These are phyloP conservation scores for Anastatus disparis DNA, from an alignment of 1,140 invertebrate genomes.

Conservation along the genomic window DNA sequence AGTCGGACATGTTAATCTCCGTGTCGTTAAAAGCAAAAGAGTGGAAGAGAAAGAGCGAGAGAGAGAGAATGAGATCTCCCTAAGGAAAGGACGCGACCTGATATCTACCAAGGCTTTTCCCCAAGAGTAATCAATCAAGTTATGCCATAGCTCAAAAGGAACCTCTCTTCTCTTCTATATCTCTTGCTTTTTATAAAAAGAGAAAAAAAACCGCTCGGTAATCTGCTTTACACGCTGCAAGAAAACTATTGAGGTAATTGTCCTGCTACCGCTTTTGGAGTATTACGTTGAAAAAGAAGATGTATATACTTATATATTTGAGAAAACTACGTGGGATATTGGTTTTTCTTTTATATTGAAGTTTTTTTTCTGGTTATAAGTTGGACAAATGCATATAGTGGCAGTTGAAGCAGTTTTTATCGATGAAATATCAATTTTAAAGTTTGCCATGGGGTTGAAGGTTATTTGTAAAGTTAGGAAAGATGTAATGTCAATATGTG, in stretches of 20 bases:
- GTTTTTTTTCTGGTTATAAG: too few relatives aligned
- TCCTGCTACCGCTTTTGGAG: not conserved
- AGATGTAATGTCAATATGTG: too few relatives aligned
- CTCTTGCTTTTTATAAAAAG: conserved; percentile 18
- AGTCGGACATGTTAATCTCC: conserved; percentile 51
- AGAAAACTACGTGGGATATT: too few relatives aligned
- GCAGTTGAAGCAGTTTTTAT: too few relatives aligned
- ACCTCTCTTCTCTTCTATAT: not conserved
- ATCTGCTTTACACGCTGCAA: conserved; percentile 35
- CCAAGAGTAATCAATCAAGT: conserved; percentile 49
- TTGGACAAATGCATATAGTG: too few relatives aligned
- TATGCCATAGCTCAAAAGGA: conserved; percentile 39
- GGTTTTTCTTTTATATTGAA: too few relatives aligned
- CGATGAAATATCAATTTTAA: too few relatives aligned
- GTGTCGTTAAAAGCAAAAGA: conserved; percentile 42
- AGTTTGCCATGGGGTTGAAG: too few relatives aligned
- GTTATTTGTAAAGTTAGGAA: too few relatives aligned
- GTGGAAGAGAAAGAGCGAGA: not conserved
- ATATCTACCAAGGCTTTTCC: conserved; percentile 19
- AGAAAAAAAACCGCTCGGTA: conserved; percentile 32
- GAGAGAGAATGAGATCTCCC: not conserved
- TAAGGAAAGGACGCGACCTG: conserved; percentile 4
- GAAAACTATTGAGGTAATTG: conserved; percentile 35
- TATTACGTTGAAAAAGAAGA: too few relatives aligned
- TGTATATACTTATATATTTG: too few relatives aligned